phyloP scores from a whole-genome alignment of 2,888 invertebrate species.

The Coleophora deauratella region DNA sequence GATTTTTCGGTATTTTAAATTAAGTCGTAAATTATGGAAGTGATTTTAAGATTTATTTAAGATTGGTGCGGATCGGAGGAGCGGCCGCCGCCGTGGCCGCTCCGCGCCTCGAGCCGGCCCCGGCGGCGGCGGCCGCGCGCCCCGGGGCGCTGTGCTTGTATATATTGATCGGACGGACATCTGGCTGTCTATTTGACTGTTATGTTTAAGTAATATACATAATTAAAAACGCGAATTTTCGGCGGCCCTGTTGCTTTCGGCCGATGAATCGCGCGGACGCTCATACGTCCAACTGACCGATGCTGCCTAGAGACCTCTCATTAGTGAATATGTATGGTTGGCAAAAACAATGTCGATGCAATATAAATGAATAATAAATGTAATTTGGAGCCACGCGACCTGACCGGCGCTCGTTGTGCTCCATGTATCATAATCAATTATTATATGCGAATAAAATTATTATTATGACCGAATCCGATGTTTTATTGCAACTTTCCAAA shows the following conservation, averaged over 20 bases:
- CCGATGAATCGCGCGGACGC: slow-evolving; percentile 40
- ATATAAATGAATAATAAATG: slow-evolving; percentile 64
- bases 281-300: slow-evolving; percentile 42
- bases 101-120: slow-evolving; percentile 28
- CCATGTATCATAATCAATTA: slow-evolving; percentile 74
- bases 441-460: slow-evolving; percentile 72
- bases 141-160: slow-evolving; percentile 50
- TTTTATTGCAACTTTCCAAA: slow-evolving; percentile 4
- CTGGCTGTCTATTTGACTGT: slow-evolving; percentile 64
- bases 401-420: slow-evolving; percentile 46
- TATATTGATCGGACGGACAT: slow-evolving; percentile 58
- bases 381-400: slow-evolving; percentile 55
- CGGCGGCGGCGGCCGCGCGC: slow-evolving; percentile 28
- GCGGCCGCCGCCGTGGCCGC: slow-evolving; percentile 20
- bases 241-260: slow-evolving; percentile 41
- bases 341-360: slow-evolving; percentile 61
- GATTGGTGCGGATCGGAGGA: slow-evolving; percentile 34
- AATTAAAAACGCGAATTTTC: slow-evolving; percentile 47
- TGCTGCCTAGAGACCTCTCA: slow-evolving; percentile 68
- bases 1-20: slow-evolving; percentile 58
- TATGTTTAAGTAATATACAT: slow-evolving; percentile 59
- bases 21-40: slow-evolving; percentile 70
- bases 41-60: slow-evolving; percentile 55
- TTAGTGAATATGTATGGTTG: slow-evolving; percentile 66
- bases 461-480: slow-evolving; percentile 53